Evolutionary conservation across 2,113 vertebrate species (phyloP), one percentile per base, ranked within the genome.

Genomic region (Oostethus manadensis): DNA sequence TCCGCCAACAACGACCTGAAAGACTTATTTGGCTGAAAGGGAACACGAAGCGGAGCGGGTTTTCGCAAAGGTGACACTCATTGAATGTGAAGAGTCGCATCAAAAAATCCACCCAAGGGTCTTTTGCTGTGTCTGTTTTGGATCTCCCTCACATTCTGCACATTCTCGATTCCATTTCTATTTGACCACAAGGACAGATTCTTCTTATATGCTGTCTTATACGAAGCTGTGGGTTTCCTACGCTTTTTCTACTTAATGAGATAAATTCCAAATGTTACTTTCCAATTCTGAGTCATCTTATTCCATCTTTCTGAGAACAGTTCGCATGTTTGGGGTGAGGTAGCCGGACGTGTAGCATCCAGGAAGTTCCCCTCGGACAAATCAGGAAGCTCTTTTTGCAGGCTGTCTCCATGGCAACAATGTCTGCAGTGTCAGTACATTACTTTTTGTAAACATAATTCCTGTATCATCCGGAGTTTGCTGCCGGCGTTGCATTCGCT

Each of bases 1-100:
- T 97, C 95, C 6, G 93, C 91, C 86, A 98, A 91, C 88, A 97
- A 91, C 56, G 97, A 98, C 73, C 90, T 99, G 70, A 98, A 98
- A 86, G 97, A 99, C 86, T 92, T 99, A 57, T 99, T 98, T 60
- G 96, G 97, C 62, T 99, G 91, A 91, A 77, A 5, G 0, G n/a
- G 29, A 33, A 33, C 29, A 33, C 29, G 5, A 60, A n/a, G n/a
- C n/a, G 4, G 38, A 68, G 59, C 40, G 49, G 68, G 62, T 72
- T 74, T 56, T 60, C 44, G 46, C 61, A 63, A 46, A 55, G 55
- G 56, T 55, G 64, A 73, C 51, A 15, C 10, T 40, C 62, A 54
- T 35, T 64, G 68, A 78, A 73, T 73, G 66, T 64, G 69, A 83
- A 67, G 63, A 64, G 68, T 47, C 44, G 13, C 13, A 42, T n/a